Conservation (phyloP, 23 tunicate genomes). For the Aplidium turbinatum region DNA sequence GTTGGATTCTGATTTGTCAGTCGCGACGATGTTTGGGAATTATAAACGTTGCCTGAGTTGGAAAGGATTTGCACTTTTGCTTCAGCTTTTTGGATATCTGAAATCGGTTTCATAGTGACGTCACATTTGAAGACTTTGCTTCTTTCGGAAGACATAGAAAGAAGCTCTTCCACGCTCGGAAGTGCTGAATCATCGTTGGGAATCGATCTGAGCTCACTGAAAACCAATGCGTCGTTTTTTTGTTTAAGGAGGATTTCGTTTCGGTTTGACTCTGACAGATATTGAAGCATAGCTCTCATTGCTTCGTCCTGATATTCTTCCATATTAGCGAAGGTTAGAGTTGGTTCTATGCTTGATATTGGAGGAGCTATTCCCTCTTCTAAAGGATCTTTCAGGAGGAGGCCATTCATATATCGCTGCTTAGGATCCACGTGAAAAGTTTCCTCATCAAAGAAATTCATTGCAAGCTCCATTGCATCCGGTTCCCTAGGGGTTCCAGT, state of each 20-base stretch:
- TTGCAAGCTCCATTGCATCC: not conserved
- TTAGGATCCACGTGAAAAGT: not conserved
- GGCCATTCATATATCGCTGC: not conserved
- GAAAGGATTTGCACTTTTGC: not conserved
- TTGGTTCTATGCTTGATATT: conserved; percentile 58
- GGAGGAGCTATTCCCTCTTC: conserved; percentile 28
- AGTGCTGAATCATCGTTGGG: conserved; percentile 7
- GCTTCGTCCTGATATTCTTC: conserved; percentile 43
- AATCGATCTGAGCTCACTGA: not conserved
- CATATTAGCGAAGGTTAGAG: not conserved
- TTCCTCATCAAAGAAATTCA: conserved; percentile 11
- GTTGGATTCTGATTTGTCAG: too few species aligned
- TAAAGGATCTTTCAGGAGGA: not conserved
- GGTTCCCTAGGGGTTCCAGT: not conserved
- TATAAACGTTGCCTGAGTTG: not conserved
- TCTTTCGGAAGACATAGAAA: conserved; percentile 33
- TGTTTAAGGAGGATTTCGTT: not conserved
- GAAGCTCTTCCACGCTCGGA: conserved; percentile 55
- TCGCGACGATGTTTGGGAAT: not conserved
- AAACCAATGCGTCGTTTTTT: not conserved
- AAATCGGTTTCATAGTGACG: not conserved
- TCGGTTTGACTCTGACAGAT: not conserved
- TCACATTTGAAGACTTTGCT: conserved; percentile 25
- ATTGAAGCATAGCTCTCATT: conserved; percentile 57
- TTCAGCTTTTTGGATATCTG: not conserved